Conservation (phyloP, 2,797 vertebrate species). For the Gallirallus australis region DNA sequence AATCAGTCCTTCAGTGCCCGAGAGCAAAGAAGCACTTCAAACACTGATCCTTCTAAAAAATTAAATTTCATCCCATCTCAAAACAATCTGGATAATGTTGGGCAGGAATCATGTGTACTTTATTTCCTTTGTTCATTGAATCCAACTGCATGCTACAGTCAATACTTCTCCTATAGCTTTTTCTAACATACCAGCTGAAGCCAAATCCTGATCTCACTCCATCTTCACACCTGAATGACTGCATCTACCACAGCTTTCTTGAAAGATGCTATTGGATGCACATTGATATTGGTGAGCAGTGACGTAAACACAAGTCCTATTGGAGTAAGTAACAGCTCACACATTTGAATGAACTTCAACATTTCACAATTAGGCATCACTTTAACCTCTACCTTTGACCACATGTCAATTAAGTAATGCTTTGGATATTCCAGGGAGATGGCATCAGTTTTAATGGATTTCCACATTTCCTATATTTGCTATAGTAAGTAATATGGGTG, state of each 20-base stretch:
- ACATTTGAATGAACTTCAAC: not conserved
- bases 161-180: not conserved
- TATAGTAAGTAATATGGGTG: not conserved
- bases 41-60: not conserved
- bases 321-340: not conserved
- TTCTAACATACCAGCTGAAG: not conserved
- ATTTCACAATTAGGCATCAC: not conserved
- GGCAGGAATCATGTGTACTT: not conserved
- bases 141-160: not conserved
- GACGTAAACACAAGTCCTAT: not conserved
- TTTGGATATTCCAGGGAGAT: not conserved
- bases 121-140: not conserved
- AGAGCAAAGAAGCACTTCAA: not conserved
- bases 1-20: not conserved
- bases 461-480: not conserved
- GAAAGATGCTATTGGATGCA: not conserved
- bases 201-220: not conserved
- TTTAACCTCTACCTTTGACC: not conserved
- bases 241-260: not conserved
- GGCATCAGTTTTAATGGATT: not conserved
- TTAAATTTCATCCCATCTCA: not conserved
- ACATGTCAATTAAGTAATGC: not conserved
- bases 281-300: not conserved
- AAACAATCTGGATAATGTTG: not conserved
- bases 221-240: conserved; percentile 5